Evolutionary conservation across 2,888 invertebrate species (phyloP), one percentile per base, ranked within the genome.

Genomic region (Graphium colonna): DNA sequence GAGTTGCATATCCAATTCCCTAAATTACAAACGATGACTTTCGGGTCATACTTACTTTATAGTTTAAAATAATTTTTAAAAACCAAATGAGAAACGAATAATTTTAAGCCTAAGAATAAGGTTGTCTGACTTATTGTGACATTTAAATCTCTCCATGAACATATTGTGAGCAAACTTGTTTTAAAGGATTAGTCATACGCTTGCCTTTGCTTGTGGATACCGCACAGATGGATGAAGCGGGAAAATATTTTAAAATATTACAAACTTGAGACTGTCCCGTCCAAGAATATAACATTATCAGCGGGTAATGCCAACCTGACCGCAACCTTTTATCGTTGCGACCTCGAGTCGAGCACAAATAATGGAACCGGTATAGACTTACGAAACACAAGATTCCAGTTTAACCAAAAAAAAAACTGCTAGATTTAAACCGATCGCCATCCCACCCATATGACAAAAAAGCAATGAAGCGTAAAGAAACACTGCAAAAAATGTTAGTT

Each of bases 121-220:
- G 16, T 26, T 21, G 21, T 21, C 21, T 5, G 21, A 21, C 21
- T 21, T 21, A 18, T 18, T 43, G n/a, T 44, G 48, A 18, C 38
- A 53, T 53, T 48, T 47, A 42, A 47, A 47, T 52, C 13, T 40
- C 33, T 33, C 9, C 42, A 38, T 36, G 9, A 13, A 21, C 28
- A 47, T 28, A 48, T 42, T 33, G 42, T 41, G 33, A 43, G 28
- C 43, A 53, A 53, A 53, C 53, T 53, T 39, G 53, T 53, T 53
- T 53, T 16, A 10, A 38, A 12, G 10, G 43, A 39, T 43, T 48
- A 53, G 48, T 48, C 43, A 53, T 26, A 39, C 15, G 9, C 17
- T n/a, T n/a, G 26, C 1, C 17, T 36, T 42, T 18, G 36, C 21
- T 5, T 21, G 21, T 21, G 2, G 5, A 3, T 21, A 5, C 5